Conservation (phyloP, 2,113 vertebrate species). For the Australoheros scitulus region DNA sequence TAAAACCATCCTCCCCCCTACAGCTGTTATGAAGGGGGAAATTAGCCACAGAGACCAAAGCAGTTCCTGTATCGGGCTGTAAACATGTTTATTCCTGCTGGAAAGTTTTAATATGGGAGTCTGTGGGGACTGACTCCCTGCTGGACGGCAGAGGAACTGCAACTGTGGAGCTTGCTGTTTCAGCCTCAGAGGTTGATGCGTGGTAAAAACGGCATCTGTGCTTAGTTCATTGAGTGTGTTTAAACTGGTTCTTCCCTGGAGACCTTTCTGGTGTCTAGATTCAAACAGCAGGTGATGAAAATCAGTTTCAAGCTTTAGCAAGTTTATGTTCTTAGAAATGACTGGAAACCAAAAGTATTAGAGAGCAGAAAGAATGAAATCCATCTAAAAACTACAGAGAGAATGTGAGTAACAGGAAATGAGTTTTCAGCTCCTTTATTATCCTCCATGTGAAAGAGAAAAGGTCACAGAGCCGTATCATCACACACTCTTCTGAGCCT, state of each 20-base stretch:
- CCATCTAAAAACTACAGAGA: background rate
- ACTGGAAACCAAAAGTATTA: background rate
- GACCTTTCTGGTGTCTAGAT: too few species aligned
- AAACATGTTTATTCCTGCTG: background rate
- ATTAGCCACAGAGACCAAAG: background rate
- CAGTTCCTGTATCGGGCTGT: background rate
- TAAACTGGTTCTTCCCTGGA: too few species aligned
- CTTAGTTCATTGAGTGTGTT: background rate
- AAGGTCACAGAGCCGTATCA: background rate
- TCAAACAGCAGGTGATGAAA: too few species aligned
- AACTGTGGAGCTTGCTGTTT: too few species aligned
- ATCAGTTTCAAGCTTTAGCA: background rate
- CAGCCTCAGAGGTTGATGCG: too few species aligned
- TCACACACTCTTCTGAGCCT: background rate
- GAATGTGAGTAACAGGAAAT: background rate
- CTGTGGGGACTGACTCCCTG: too few species aligned
- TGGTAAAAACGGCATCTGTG: too few species aligned
- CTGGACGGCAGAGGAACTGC: too few species aligned
- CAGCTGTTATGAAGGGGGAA: accelerated
- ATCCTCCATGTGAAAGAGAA: background rate
- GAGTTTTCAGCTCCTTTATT: background rate
- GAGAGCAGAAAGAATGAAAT: background rate
- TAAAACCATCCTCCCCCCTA: too few species aligned
- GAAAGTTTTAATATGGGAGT: background rate
- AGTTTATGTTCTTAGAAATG: background rate